A percentile compares a stretch with the other conserved stretches of the same genome.
These are phyloP conservation scores for Crax fasciolata DNA, from an alignment of 2,797 vertebrate genomes.

Conservation along the genomic window DNA sequence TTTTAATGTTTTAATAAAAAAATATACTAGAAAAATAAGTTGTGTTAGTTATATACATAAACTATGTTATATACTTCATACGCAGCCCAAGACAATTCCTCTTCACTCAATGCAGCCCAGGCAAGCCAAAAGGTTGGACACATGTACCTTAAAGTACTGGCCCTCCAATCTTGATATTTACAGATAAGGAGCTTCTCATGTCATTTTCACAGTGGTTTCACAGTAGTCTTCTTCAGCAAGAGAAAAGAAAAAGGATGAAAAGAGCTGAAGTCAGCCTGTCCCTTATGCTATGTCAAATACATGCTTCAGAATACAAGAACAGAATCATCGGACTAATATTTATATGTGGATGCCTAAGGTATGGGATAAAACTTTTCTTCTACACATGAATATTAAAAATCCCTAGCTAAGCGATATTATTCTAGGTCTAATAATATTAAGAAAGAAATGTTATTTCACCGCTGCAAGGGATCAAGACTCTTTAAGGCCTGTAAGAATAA, in stretches of 20 bases:
- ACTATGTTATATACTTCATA: no score
- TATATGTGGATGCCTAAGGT: neutral
- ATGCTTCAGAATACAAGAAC: fast-evolving
- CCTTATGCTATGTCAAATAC: neutral
- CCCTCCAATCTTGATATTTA: neutral
- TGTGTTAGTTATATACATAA: no score
- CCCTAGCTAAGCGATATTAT: neutral
- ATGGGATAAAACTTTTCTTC: neutral
- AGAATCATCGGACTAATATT: neutral
- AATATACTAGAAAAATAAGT: no score
- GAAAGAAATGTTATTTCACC: neutral
- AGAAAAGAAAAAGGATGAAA: neutral
- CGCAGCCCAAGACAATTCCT: no score
- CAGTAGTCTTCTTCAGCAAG: neutral
- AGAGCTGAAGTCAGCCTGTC: neutral
- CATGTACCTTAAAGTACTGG: neutral
- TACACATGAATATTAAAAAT: neutral
- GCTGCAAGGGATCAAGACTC: neutral
- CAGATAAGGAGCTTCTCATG: neutral
- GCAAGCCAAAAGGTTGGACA: no score
- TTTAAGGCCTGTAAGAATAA: neutral
- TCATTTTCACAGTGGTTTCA: neutral
- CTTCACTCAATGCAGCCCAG: no score
- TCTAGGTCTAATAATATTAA: neutral
- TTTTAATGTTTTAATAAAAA: no score